Conservation (phyloP, 2,113 vertebrate genomes). For the Istiophorus platypterus region DNA sequence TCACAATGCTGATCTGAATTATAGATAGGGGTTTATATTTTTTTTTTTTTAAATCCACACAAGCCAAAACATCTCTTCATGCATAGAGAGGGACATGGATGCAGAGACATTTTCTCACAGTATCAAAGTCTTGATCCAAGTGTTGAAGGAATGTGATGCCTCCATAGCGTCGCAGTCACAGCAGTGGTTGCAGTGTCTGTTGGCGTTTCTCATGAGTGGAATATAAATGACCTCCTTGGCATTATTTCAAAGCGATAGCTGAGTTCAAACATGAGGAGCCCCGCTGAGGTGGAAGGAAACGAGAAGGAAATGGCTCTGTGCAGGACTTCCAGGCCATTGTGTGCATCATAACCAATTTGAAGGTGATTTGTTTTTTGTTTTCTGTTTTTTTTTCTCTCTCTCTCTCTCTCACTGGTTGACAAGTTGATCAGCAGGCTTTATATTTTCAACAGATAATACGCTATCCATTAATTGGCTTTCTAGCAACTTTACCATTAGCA, state of each 20-base stretch:
- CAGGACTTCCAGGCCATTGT: conserved; percentile 18
- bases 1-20: conserved; percentile 21
- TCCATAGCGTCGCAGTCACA: not conserved
- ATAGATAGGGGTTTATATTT: conserved; percentile 13
- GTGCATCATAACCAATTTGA: conserved; percentile 19
- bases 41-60: conserved; percentile 6
- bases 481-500: conserved; percentile 1
- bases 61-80: conserved; percentile 2
- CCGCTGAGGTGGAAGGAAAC: conserved; percentile 35
- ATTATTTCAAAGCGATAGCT: conserved; percentile 39
- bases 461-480: conserved; percentile 16
- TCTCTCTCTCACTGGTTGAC: not conserved
- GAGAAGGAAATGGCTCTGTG: conserved; percentile 30
- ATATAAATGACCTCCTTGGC: conserved; percentile 53
- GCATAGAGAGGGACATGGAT: conserved; percentile 9
- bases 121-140: conserved; percentile 9
- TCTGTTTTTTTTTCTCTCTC: not conserved
- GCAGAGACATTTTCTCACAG: conserved; percentile 16
- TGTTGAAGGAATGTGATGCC: conserved; percentile 18
- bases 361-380: conserved; percentile 2
- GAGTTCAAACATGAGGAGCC: conserved; percentile 45
- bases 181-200: conserved; percentile 15
- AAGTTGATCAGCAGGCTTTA: conserved; percentile 12
- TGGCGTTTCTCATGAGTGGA: conserved; percentile 48
- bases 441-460: conserved; percentile 10